phyloP scores from a whole-genome alignment of 2,888 invertebrate genomes.

The Diachrysia chrysitis region DNA sequence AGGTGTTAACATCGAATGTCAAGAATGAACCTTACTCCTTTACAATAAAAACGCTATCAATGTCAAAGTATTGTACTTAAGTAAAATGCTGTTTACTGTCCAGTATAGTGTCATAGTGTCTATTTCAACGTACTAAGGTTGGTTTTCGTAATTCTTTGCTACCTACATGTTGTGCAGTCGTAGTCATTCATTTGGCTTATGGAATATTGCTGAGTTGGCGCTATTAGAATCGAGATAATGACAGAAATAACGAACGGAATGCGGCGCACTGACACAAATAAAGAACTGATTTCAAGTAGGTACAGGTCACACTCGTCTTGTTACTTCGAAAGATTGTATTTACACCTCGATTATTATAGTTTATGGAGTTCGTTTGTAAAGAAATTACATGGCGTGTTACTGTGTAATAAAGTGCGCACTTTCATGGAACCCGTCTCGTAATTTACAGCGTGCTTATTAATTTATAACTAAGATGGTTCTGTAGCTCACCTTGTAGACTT shows the following conservation, averaged over 20 bases:
- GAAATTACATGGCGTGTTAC: slow-evolving; percentile 41
- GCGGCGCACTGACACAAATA: slow-evolving; percentile 41
- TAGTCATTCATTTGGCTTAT: slow-evolving; percentile 57
- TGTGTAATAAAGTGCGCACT: slow-evolving; percentile 22
- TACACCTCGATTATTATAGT: slow-evolving; percentile 14
- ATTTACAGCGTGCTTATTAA: slow-evolving; percentile 47
- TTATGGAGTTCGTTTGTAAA: slow-evolving; percentile 31
- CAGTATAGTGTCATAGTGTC: neutral
- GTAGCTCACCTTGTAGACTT: slow-evolving; percentile 33
- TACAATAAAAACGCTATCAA: neutral
- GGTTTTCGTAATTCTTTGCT: neutral
- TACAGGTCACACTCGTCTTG: slow-evolving; percentile 33
- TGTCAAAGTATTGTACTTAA: no score
- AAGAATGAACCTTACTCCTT: neutral
- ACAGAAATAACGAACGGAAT: slow-evolving; percentile 48
- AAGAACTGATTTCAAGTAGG: slow-evolving; percentile 43
- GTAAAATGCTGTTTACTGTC: neutral
- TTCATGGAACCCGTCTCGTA: slow-evolving; percentile 25
- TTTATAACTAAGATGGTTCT: slow-evolving; percentile 11
- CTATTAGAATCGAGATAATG: slow-evolving; percentile 47
- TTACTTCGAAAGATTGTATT: slow-evolving; percentile 41
- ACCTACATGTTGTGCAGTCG: slow-evolving; percentile 33
- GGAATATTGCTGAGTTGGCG: slow-evolving; percentile 46
- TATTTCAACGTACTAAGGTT: slow-evolving; percentile 4
- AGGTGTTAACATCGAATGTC: neutral